These are phyloP conservation scores for Macrosiphum euphorbiae DNA, from an alignment of 2,888 invertebrate species.

Conservation along the genomic window DNA sequence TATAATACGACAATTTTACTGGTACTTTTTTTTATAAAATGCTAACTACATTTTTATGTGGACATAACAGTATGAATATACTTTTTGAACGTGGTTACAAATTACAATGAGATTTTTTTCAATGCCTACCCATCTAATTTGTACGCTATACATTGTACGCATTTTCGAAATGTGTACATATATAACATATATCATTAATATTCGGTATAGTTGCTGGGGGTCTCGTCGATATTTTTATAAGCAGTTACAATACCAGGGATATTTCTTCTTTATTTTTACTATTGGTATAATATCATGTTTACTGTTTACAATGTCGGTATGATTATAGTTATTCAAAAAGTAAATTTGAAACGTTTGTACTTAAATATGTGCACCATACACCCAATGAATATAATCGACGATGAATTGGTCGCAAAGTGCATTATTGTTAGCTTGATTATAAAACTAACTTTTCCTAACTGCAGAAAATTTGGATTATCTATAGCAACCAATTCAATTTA, in stretches of 20 bases:
- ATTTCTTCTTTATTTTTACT: not conserved
- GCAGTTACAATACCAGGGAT: too few species aligned
- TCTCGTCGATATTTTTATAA: not conserved
- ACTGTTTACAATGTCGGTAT: too few species aligned
- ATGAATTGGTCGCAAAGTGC: too few species aligned
- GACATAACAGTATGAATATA: not conserved
- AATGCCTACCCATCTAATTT: not conserved
- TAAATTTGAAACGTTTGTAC: too few species aligned
- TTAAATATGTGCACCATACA: too few species aligned
- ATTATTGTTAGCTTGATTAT: too few species aligned
- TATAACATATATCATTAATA: too few species aligned
- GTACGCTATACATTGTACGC: not conserved
- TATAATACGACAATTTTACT: not conserved
- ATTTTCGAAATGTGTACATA: too few species aligned
- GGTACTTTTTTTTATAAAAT: not conserved
- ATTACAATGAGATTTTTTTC: not conserved
- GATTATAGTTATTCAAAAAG: too few species aligned
- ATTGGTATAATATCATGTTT: not conserved
- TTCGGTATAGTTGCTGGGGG: not conserved
- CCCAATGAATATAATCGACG: too few species aligned
- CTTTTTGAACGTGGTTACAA: not conserved
- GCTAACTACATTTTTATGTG: not conserved
- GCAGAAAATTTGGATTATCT: too few species aligned
- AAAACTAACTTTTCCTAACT: too few species aligned
- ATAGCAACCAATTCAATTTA: not conserved